A percentile compares a stretch with the other conserved stretches of the same genome.
Evolutionary conservation across 2,113 vertebrate genomes (phyloP).

Genomic region (Ramphastos sulfuratus): DNA sequence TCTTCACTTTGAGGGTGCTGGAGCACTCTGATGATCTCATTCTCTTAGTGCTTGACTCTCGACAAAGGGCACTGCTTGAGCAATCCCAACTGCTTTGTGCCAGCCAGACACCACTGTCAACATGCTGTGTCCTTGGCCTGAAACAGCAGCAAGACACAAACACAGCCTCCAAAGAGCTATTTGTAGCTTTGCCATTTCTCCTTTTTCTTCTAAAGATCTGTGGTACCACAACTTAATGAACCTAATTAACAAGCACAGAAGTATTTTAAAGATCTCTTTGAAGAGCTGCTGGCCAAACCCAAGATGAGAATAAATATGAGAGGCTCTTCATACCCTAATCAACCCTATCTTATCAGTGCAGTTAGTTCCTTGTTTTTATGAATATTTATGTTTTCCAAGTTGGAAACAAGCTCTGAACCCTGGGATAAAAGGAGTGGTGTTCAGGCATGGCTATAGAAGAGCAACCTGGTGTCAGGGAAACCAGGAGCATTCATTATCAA

Average conservation of each 20-base stretch:
- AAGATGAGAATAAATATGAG: not conserved
- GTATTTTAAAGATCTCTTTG: not conserved
- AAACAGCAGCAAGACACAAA: not conserved
- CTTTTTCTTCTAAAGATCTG: not conserved
- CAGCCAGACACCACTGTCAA: not conserved
- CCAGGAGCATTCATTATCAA: not conserved
- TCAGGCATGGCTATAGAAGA: not conserved
- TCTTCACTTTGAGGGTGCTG: too few relatives aligned
- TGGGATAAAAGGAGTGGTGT: not conserved
- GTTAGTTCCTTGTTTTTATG: not conserved
- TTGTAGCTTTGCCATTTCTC: not conserved
- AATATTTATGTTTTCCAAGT: not conserved
- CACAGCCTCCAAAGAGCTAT: not conserved
- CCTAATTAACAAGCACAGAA: not conserved
- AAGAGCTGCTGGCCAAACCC: not conserved
- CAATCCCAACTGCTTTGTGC: not conserved
- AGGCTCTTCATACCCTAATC: not conserved
- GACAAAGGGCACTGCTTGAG: slow-evolving; percentile 28
- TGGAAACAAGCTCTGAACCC: not conserved
- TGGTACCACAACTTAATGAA: not conserved
- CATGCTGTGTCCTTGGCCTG: not conserved
- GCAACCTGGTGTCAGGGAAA: not conserved
- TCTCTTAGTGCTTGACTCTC: not conserved
- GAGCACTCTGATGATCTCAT: not conserved
- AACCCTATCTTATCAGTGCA: not conserved